Base-by-base conservation (phyloP, 2,888 invertebrate genomes). In the Drosophila cyrtoloma region DNA sequence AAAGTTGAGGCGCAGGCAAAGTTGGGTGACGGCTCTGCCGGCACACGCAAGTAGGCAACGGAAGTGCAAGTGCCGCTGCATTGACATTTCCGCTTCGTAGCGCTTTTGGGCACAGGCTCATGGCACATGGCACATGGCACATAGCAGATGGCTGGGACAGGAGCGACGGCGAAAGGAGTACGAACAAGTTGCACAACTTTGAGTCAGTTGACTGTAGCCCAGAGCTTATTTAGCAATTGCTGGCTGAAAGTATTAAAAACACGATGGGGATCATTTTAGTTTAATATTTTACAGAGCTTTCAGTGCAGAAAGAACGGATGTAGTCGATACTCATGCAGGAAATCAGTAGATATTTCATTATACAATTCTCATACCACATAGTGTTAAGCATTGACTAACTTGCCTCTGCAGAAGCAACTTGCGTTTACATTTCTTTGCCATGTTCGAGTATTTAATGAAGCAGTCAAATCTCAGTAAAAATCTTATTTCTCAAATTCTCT, bases 21-120 rank as follows among this genome's bases (percentile, higher is more conserved):
- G 85, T 89, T 84, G 71, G 81, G 55, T 59, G 67, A 71, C 66
- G 79, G 64, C 69, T 60, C 53, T 72, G 76, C 69, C 66, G 63
- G 75, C 72, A 79, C 79, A 82, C 79, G 71, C 76, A 77, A 84
- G 87, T 86, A 86, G 87, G 90, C 84, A 83, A 77, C 86, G 90
- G 88, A 87, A 90, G 89, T 86, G 87, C 87, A 87, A 86, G 85
- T 87, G 90, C 75, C 83, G 86, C 83, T 89, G 86, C 90, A 88
- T 90, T 89, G 90, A 90, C 88, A 88, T 90, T 88, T 87, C 88
- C 90, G 86, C 77, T 89, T 87, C 81, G 79, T 69, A 83, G 83
- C 75, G 75, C 86, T 84, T 88, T 85, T 82, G 75, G 81, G 75
- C 71, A 30, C 63, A 51, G 61, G 55, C 77, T 35, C 61, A 69